These are phyloP conservation scores for Thymallus thymallus DNA, from an alignment of 2,113 vertebrate genomes.

Conservation along the genomic window DNA sequence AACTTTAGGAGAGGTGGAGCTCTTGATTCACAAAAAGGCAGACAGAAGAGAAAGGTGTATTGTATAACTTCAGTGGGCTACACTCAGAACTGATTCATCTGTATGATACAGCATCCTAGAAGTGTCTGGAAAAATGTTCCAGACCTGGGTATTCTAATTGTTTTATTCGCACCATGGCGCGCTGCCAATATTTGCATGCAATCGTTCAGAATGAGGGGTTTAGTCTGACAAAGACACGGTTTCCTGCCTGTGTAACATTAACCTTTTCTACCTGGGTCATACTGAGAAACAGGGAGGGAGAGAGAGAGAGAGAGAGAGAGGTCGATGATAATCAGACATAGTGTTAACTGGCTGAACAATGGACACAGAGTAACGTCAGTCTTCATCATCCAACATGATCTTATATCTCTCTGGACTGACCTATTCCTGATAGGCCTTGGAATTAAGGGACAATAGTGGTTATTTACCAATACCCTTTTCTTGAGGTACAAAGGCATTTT, in stretches of 20 bases:
- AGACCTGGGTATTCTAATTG: too few species aligned
- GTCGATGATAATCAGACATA: conserved; percentile 15
- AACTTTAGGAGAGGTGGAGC: conserved; percentile 69
- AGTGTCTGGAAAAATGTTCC: too few species aligned
- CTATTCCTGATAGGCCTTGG: not conserved
- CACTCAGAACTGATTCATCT: too few species aligned
- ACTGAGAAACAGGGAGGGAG: not conserved
- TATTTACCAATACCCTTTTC: not conserved
- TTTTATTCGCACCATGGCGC: too few species aligned
- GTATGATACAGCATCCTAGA: too few species aligned
- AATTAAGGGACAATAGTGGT: not conserved
- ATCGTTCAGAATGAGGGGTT: not conserved
- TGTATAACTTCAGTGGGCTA: not conserved
- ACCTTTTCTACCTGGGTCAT: not conserved
- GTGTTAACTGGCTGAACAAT: conserved; percentile 51
- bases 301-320: not conserved
- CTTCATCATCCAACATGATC: conserved; percentile 49
- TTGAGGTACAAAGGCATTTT: not conserved
- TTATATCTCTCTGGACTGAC: conserved; percentile 12
- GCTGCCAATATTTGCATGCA: not conserved
- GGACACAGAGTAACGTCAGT: conserved; percentile 13
- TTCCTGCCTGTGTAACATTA: not conserved
- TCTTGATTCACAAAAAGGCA: conserved; percentile 59
- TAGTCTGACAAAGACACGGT: not conserved
- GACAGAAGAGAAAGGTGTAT: not conserved